Percentiles rank a stretch among this genome's conserved stretches.
Evolutionary conservation across 2,797 vertebrate genomes (phyloP).

Genomic region (Dryobates pubescens): DNA sequence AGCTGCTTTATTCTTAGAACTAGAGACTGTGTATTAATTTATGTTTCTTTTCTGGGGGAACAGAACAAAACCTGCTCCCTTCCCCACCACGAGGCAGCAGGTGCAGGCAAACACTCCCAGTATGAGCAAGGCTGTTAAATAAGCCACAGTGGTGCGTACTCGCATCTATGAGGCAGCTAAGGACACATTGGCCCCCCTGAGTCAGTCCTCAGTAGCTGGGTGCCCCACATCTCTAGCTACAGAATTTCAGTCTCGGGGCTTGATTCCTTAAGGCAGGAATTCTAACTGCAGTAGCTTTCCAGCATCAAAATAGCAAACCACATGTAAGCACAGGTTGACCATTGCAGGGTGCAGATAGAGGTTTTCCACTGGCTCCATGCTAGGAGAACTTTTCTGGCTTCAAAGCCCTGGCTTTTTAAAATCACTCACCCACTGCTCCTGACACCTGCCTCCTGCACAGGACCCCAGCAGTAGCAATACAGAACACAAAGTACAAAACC

Average conservation of each 20-base stretch:
- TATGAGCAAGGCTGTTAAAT: neutral
- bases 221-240: neutral
- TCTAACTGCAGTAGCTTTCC: neutral
- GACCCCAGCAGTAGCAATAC: neutral
- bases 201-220: neutral
- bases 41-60: neutral
- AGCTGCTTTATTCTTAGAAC: neutral
- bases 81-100: neutral
- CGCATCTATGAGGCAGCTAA: neutral
- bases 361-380: neutral
- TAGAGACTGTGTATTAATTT: neutral
- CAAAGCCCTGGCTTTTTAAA: neutral
- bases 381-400: neutral
- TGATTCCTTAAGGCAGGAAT: neutral
- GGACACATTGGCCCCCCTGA: neutral
- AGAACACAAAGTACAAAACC: neutral
- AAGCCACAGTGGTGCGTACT: neutral
- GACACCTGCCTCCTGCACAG: neutral
- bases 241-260: neutral
- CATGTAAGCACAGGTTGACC: neutral
- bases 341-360: neutral
- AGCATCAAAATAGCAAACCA: neutral
- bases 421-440: neutral
- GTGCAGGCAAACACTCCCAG: neutral
- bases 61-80: neutral